These are phyloP conservation scores for Thaumetopoea pityocampa DNA, from an alignment of 1,140 invertebrate species.

Conservation along the genomic window DNA sequence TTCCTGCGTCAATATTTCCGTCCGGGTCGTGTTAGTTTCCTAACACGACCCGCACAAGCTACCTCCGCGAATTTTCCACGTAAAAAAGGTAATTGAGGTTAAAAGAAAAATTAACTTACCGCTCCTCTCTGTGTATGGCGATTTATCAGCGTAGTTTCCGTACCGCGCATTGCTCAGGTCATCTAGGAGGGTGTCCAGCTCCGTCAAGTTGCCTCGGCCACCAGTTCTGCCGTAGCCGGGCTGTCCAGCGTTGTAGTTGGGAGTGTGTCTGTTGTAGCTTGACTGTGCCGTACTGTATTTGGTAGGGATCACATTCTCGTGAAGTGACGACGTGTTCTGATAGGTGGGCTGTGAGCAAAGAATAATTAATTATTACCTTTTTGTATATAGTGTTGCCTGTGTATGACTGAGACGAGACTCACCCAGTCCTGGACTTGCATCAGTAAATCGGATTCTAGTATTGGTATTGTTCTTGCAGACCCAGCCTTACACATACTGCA, in stretches of 20 bases:
- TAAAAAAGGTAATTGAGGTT: not conserved
- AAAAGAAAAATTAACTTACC: constrained; percentile 31
- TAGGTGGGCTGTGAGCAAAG: constrained; percentile 67
- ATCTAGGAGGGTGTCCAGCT: constrained; percentile 93
- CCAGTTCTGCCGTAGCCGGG: constrained; percentile 53
- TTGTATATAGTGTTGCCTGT: too few species aligned
- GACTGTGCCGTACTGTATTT: constrained; percentile 47
- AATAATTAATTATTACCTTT: too few species aligned
- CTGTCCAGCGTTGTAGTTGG: constrained; percentile 32
- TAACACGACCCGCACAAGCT: too few species aligned
- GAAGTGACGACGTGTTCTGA: constrained; percentile 54
- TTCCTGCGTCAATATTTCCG: too few species aligned
- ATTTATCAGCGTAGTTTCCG: constrained; percentile 70
- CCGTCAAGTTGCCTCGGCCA: constrained; percentile 85
- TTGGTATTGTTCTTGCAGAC: too few species aligned
- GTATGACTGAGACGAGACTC: too few species aligned
- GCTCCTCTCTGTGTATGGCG: constrained; percentile 40
- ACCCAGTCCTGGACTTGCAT: too few species aligned
- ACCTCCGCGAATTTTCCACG: not conserved
- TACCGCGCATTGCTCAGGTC: constrained; percentile 93
- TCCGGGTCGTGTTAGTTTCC: too few species aligned
- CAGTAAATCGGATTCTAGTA: too few species aligned
- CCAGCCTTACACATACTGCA: too few species aligned
- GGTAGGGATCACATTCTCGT: constrained; percentile 54
- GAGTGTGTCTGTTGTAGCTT: constrained; percentile 29